Evolutionary conservation across 1,140 invertebrate genomes (phyloP), one percentile per base, ranked within the genome.

Genomic region (Aphaenogaster rudis): DNA sequence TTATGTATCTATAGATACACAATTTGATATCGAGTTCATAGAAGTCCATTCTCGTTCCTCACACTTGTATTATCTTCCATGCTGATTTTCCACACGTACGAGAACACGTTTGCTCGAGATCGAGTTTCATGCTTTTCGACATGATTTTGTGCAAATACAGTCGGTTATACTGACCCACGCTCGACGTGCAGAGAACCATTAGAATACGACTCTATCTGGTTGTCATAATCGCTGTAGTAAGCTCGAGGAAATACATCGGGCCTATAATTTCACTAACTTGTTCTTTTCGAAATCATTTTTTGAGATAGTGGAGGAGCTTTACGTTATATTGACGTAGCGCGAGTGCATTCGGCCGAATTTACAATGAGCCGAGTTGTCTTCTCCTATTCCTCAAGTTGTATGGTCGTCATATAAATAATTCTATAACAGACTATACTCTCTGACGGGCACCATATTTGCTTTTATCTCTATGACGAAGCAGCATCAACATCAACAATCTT

Each of bases 1-100:
- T 88, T 93, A 91, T 91, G 87, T 90, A 90, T 91, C 93, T 89
- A 91, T 87, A 88, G 87, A 88, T 90, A 89, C 91, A 92, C 86
- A 89, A 91, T 90, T 92, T 93, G 92, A 93, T 93, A 93, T 92
- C 48, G 59, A 88, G 84, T 90, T 88, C 61, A 54, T 54, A 42
- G 71, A 69, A 79, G 66, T 89, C 69, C 63, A 28, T 87, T 67
- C 66, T 54, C 9, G 7, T 86, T 61, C 54, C 48, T 59, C 15
- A 28, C 45, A 52, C 33, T 50, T 42, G 33, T 59, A 28, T 48
- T 59, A 15, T 79, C 54, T 74, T 63, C 54, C 54, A 48, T 57
- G 39, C 17, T 3, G 57, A 84, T 8, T 78, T 59, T 39, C 21
- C 59, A n/a, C 57, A 45, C n/a, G 36, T 21, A 59, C 67, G 42